Evolutionary conservation across 2,888 invertebrate species (phyloP).

Genomic region (Strigamia maritima): DNA sequence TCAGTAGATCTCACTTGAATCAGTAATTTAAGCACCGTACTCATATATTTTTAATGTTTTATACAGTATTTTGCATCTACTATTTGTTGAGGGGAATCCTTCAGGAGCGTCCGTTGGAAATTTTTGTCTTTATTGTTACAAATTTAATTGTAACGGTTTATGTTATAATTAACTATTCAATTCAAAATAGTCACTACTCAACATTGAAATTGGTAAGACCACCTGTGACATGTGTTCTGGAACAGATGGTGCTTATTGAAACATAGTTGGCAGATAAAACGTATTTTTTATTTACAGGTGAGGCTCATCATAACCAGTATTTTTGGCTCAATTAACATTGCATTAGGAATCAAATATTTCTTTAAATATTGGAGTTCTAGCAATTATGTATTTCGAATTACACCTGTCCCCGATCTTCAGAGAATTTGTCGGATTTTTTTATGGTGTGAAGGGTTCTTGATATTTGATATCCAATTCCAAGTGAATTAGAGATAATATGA

Average conservation of each 20-base stretch:
- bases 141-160: slow-evolving; percentile 18
- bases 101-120: slow-evolving; percentile 7
- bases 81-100: slow-evolving; percentile 5
- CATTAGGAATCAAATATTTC: background rate
- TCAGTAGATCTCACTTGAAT: background rate
- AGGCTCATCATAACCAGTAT: background rate
- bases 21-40: background rate
- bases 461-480: slow-evolving; percentile 19
- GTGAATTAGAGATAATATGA: background rate
- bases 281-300: background rate
- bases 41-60: background rate
- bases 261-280: background rate
- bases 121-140: slow-evolving; percentile 29
- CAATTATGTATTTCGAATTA: background rate
- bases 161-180: slow-evolving; percentile 1
- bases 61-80: background rate
- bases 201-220: background rate
- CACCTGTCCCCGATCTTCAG: background rate
- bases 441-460: background rate
- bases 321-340: background rate
- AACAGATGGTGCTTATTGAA: background rate
- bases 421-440: background rate
- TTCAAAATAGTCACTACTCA: background rate
- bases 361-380: background rate
- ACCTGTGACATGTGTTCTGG: too few species aligned